Percentiles rank a stretch among this genome's conserved stretches.
Evolutionary conservation across 1,140 invertebrate species (phyloP).

Genomic region (Drosophila oshimai): DNA sequence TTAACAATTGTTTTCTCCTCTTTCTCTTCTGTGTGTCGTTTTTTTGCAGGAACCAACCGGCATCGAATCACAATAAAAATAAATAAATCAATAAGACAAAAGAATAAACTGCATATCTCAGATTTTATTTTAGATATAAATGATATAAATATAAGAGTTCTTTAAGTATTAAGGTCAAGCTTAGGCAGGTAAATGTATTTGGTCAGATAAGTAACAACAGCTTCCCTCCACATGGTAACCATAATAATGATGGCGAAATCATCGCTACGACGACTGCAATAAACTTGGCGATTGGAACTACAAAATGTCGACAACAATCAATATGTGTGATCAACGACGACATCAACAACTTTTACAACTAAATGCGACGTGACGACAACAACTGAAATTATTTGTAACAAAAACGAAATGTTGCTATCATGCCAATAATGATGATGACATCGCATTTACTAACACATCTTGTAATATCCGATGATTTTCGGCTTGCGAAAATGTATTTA

Average conservation of each 20-base stretch:
- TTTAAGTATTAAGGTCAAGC: slow-evolving; percentile 69
- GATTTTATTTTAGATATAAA: slow-evolving; percentile 41
- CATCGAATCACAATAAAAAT: slow-evolving; percentile 8
- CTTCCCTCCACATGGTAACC: slow-evolving; percentile 73
- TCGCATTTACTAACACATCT: slow-evolving; percentile 82
- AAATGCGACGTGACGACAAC: slow-evolving; percentile 30
- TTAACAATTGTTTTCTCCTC: slow-evolving; percentile 34
- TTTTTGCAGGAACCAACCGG: slow-evolving; percentile 36
- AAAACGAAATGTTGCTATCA: slow-evolving; percentile 46
- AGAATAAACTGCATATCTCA: slow-evolving; percentile 61
- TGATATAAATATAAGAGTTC: slow-evolving; percentile 53
- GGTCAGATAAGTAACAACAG: slow-evolving; percentile 72
- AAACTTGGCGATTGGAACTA: slow-evolving; percentile 1
- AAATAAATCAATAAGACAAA: slow-evolving; percentile 43
- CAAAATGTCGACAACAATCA: slow-evolving; percentile 35
- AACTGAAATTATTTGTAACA: slow-evolving; percentile 35
- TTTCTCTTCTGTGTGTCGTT: not conserved
- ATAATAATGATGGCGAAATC: slow-evolving; percentile 6
- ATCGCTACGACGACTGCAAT: slow-evolving; percentile 19
- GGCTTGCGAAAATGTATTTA: slow-evolving; percentile 79
- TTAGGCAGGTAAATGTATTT: slow-evolving; percentile 66
- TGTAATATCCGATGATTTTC: slow-evolving; percentile 82
- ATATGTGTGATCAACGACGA: slow-evolving; percentile 33
- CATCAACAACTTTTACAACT: slow-evolving; percentile 24
- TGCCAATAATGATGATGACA: slow-evolving; percentile 82